phyloP scores from a whole-genome alignment of 2,113 vertebrate genomes.

The Gavialis gangeticus region DNA sequence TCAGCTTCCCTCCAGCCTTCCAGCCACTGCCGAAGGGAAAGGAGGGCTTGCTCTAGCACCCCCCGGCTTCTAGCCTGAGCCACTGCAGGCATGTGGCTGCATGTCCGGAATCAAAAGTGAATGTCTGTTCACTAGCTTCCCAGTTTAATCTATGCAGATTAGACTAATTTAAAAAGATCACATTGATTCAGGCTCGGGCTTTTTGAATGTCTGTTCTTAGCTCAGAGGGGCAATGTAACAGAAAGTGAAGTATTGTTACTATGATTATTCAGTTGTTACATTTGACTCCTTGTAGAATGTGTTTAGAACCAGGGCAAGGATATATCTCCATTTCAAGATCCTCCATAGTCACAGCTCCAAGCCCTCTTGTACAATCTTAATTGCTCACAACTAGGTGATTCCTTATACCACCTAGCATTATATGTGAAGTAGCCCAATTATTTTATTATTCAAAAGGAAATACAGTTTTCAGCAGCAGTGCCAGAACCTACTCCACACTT shows the following conservation, averaged over 20 bases:
- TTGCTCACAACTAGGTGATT: slow-evolving; percentile 19
- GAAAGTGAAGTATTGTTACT: slow-evolving; percentile 15
- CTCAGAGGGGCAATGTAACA: background rate
- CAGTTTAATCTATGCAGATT: too few species aligned
- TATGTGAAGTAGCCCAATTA: slow-evolving; percentile 25
- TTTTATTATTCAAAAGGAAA: slow-evolving; percentile 69
- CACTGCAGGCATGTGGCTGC: too few species aligned
- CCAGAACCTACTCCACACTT: slow-evolving; percentile 56
- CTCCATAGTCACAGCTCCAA: slow-evolving; percentile 35
- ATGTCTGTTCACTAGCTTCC: too few species aligned
- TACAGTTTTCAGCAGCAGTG: slow-evolving; percentile 41
- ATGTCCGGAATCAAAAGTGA: too few species aligned
- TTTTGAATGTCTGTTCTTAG: too few species aligned
- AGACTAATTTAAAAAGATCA: too few species aligned
- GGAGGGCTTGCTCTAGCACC: too few species aligned
- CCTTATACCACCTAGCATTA: background rate
- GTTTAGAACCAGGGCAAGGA: slow-evolving; percentile 15
- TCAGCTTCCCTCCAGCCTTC: too few species aligned
- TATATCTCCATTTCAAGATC: slow-evolving; percentile 28
- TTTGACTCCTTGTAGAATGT: background rate
- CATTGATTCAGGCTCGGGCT: too few species aligned
- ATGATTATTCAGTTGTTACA: background rate
- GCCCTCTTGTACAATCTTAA: background rate
- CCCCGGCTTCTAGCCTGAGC: too few species aligned
- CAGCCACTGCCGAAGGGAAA: too few species aligned